phyloP scores from a whole-genome alignment of 2,888 invertebrate genomes.

The Busseola fusca region DNA sequence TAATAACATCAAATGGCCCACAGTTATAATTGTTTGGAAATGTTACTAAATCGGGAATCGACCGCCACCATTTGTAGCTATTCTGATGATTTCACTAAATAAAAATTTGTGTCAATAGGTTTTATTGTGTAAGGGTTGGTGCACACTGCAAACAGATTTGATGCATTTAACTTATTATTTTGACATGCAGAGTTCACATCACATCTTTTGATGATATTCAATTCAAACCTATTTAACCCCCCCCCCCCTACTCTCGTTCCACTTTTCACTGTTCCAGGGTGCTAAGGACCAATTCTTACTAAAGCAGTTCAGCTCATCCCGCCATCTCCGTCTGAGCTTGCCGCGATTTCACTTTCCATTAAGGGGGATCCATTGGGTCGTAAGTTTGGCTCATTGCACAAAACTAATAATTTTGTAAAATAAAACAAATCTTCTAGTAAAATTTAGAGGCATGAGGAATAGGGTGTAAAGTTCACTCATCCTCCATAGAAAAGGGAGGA shows the following conservation, averaged over 20 bases:
- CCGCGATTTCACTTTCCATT: no score
- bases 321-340: no score
- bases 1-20: slow-evolving; percentile 66
- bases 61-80: slow-evolving; percentile 77
- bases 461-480: no score
- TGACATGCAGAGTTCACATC: neutral
- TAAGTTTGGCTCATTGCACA: no score
- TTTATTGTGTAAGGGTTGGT: slow-evolving; percentile 70
- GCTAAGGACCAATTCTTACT: no score
- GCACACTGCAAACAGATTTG: slow-evolving; percentile 55
- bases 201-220: neutral
- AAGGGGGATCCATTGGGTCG: no score
- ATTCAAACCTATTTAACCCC: neutral
- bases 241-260: neutral
- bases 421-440: no score
- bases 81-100: slow-evolving; percentile 71
- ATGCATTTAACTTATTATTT: neutral
- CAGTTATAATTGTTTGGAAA: slow-evolving; percentile 70
- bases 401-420: no score
- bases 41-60: slow-evolving; percentile 77
- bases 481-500: no score
- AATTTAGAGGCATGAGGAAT: no score
- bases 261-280: no score
- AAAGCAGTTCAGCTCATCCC: no score
- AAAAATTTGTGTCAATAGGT: slow-evolving; percentile 67